These are phyloP conservation scores for Junonia oenone DNA, from an alignment of 2,888 invertebrate genomes.

Conservation along the genomic window DNA sequence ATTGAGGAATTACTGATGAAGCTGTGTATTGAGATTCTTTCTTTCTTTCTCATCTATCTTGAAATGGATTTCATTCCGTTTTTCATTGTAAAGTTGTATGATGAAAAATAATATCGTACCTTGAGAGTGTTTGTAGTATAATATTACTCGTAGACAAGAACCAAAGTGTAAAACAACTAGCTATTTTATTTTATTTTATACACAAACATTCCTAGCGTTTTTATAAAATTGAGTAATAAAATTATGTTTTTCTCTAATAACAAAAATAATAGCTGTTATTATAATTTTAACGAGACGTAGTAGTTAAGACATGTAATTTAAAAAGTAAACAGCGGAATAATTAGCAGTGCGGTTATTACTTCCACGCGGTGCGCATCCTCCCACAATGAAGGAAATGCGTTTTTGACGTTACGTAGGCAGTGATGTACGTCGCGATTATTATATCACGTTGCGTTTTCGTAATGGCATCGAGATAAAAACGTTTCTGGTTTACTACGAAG, in stretches of 20 bases:
- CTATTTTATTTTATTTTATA: no score
- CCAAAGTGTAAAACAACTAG: no score
- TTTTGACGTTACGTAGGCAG: slow-evolving; percentile 19
- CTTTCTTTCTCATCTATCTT: no score
- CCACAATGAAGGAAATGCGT: slow-evolving; percentile 30
- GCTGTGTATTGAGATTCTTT: no score
- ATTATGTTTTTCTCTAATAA: neutral
- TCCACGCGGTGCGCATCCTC: slow-evolving; percentile 33
- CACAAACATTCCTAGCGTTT: no score
- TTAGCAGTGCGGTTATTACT: slow-evolving; percentile 50
- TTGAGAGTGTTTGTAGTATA: no score
- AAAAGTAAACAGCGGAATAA: slow-evolving; percentile 40
- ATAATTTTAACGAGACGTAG: neutral
- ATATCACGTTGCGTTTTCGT: slow-evolving; percentile 16
- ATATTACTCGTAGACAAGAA: no score
- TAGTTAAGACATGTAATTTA: neutral
- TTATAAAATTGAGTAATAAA: neutral
- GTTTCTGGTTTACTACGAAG: neutral
- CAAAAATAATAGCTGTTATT: neutral
- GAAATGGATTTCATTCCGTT: no score
- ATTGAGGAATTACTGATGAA: no score
- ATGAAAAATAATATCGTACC: neutral
- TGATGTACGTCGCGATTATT: slow-evolving; percentile 19
- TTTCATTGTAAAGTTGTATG: neutral
- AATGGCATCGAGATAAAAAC: neutral